These are phyloP conservation scores for Caenorhabditis uteleia DNA, from an alignment of 2,888 invertebrate species.

Conservation along the genomic window DNA sequence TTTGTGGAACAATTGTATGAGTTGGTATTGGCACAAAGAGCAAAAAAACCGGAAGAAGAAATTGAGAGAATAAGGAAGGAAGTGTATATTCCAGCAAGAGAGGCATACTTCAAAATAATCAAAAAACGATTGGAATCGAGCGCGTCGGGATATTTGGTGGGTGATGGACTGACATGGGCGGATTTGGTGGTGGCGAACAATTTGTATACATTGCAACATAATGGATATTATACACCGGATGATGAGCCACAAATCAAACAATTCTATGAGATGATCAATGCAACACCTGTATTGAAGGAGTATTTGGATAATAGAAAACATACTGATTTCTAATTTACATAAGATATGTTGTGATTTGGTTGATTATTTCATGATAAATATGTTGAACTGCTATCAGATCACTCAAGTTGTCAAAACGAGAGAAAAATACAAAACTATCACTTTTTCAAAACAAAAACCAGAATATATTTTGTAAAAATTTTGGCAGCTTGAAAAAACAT, in stretches of 20 bases:
- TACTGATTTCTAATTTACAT: slow-evolving; percentile 17
- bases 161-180: background rate
- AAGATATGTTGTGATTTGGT: too few species aligned
- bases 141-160: background rate
- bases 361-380: too few species aligned
- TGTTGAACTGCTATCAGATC: too few species aligned
- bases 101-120: slow-evolving; percentile 11
- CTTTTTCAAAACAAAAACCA: too few species aligned
- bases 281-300: slow-evolving; percentile 14
- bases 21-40: slow-evolving; percentile 4
- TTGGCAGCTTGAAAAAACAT: too few species aligned
- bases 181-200: slow-evolving; percentile 2
- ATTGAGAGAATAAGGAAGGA: slow-evolving; percentile 16
- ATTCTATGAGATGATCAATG: slow-evolving; percentile 9
- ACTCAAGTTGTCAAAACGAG: too few species aligned
- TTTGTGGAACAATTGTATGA: slow-evolving; percentile 6
- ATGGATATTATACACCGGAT: background rate
- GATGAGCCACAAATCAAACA: background rate
- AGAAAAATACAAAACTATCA: too few species aligned
- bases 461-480: too few species aligned
- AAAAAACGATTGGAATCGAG: background rate
- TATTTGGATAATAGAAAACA: slow-evolving; percentile 13
- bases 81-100: slow-evolving; percentile 9
- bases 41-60: slow-evolving; percentile 15
- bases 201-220: background rate